phyloP scores from a whole-genome alignment of 2,797 vertebrate genomes.

The Gallirallus australis region DNA sequence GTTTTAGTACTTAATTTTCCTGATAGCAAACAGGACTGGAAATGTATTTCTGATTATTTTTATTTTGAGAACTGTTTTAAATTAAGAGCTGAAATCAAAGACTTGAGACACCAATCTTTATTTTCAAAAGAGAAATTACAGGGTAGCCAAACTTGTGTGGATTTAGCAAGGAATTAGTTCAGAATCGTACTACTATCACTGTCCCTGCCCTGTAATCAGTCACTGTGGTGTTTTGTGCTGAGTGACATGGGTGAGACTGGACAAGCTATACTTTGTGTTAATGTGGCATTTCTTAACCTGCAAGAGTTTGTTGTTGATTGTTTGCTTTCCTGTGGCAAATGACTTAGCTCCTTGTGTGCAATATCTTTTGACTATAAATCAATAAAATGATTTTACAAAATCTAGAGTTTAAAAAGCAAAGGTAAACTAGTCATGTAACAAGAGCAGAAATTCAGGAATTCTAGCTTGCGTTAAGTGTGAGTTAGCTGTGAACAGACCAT shows the following conservation, averaged over 20 bases:
- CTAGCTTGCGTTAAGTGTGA: not conserved
- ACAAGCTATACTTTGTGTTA: not conserved
- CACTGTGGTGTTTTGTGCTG: not conserved
- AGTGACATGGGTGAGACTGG: not conserved
- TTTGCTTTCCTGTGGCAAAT: not conserved
- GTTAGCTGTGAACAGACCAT: not conserved
- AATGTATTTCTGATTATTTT: not conserved
- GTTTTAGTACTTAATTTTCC: not conserved
- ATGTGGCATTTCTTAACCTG: not conserved
- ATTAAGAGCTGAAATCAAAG: not conserved
- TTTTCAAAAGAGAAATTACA: not conserved
- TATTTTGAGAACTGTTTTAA: not conserved
- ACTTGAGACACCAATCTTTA: not conserved
- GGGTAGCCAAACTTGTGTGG: not conserved
- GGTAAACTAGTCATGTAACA: not conserved
- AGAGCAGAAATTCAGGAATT: not conserved
- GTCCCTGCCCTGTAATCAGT: not conserved
- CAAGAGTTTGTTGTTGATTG: not conserved
- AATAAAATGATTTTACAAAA: not conserved
- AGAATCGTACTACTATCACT: not conserved
- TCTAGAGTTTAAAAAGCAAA: not conserved
- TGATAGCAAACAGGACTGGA: not conserved
- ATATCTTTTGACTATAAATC: not conserved
- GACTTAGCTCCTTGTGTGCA: not conserved
- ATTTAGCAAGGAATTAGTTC: not conserved